These are phyloP conservation scores for Micromesistius poutassou DNA, from an alignment of 2,797 vertebrate species.

Conservation along the genomic window DNA sequence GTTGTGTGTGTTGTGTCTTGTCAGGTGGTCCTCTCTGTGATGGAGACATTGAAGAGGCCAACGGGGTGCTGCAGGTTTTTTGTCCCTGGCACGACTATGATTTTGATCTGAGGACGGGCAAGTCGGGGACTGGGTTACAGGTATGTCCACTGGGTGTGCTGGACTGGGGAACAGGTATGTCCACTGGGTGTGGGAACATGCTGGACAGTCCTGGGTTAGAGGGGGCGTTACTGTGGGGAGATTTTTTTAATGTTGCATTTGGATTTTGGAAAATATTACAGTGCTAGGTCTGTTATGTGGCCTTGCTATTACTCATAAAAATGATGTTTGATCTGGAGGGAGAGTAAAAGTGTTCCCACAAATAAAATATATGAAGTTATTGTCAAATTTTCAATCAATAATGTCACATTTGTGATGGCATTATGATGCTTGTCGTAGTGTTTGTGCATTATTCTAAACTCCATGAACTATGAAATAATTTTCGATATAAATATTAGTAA, in stretches of 20 bases:
- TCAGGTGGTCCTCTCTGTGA: conserved; percentile 75
- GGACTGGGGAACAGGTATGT: conserved; percentile 28
- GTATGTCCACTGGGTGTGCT: conserved; percentile 40
- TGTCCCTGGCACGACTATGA: conserved; percentile 79
- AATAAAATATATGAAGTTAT: background rate
- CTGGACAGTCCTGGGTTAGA: background rate
- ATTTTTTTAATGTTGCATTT: background rate
- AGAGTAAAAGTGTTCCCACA: background rate
- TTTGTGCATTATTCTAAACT: background rate
- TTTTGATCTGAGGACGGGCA: conserved; percentile 73
- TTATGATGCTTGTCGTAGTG: background rate
- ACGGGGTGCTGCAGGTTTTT: conserved; percentile 71
- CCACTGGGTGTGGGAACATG: background rate
- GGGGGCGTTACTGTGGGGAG: background rate
- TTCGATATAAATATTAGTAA: background rate
- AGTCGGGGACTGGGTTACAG: conserved; percentile 69
- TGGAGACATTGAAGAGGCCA: conserved; percentile 76
- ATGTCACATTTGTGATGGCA: too few species aligned
- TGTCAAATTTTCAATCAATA: too few species aligned
- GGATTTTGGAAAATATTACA: background rate
- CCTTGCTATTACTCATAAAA: background rate
- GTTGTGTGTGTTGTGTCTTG: conserved; percentile 22
- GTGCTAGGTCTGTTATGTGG: background rate
- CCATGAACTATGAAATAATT: background rate
- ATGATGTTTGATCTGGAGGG: background rate